Conservation (phyloP, 2,888 invertebrate species). For the Campoletis raptor region DNA sequence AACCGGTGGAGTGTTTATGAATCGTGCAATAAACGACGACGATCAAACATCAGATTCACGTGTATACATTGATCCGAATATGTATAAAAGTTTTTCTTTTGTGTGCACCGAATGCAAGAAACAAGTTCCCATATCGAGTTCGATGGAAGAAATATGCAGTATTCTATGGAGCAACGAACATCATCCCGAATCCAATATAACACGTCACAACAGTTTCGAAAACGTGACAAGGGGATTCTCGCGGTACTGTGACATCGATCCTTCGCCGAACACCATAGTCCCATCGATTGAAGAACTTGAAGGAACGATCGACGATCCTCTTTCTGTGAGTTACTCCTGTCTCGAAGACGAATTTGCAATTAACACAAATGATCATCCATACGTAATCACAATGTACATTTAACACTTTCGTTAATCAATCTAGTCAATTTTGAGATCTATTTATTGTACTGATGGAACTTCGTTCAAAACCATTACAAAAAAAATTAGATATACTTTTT, state of each 20-base stretch:
- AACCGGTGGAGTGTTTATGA: not conserved
- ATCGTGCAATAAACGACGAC: not conserved
- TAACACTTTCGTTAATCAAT: constrained; percentile 7
- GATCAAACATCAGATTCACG: constrained; percentile 8
- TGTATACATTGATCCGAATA: not conserved
- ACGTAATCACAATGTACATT: constrained; percentile 70
- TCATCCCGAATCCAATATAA: not conserved
- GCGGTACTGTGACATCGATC: not conserved
- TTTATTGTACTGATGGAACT: not conserved
- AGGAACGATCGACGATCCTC: not conserved
- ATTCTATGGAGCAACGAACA: not conserved
- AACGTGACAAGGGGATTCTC: not conserved
- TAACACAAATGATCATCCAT: constrained; percentile 49
- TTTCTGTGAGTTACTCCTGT: constrained; percentile 48
- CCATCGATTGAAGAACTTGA: not conserved
- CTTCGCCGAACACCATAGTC: not conserved
- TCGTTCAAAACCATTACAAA: not conserved
- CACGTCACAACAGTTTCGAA: constrained; percentile 36
- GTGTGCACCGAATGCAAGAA: not conserved
- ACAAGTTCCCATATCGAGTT: constrained; percentile 17
- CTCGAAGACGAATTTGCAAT: constrained; percentile 50
- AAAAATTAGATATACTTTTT: not conserved
- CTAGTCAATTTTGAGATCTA: not conserved
- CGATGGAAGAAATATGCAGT: constrained; percentile 13
- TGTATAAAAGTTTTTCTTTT: not conserved